Percentiles rank a stretch among this genome's conserved stretches.
Conservation (phyloP, 2,888 invertebrate species). For the Dinocampus coccinellae region DNA sequence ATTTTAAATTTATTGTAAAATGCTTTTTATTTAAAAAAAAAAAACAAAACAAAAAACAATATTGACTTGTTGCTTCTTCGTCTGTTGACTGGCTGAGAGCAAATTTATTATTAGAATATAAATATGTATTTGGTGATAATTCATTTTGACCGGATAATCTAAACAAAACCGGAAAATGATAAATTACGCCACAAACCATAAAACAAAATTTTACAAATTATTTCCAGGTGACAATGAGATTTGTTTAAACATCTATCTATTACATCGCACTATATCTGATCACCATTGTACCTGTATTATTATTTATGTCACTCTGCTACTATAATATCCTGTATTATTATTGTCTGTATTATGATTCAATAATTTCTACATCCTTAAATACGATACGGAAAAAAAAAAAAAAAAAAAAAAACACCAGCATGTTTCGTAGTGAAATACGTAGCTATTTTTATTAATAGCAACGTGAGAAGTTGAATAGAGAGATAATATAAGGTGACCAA, state of each 20-base stretch:
- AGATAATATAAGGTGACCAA: conserved; percentile 16
- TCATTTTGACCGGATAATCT: conserved; percentile 6
- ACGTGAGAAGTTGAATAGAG: conserved; percentile 40
- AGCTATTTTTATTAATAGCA: conserved; percentile 45
- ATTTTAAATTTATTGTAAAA: not conserved
- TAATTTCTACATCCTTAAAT: conserved; percentile 18
- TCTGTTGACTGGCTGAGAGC: conserved; percentile 1
- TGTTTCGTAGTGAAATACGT: conserved; percentile 40
- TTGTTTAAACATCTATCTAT: conserved; percentile 17
- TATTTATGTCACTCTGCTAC: conserved; percentile 24
- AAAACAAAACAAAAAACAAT: conserved; percentile 25
- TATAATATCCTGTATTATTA: conserved; percentile 14
- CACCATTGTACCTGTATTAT: conserved; percentile 21
- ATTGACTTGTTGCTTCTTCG: conserved; percentile 27
- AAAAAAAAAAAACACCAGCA: conserved; percentile 11
- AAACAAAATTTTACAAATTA: conserved; percentile 36
- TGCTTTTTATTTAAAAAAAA: not conserved
- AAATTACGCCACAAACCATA: conserved; percentile 26
- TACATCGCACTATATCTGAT: conserved; percentile 11
- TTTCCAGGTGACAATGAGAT: conserved; percentile 33
- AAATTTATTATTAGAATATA: not conserved
- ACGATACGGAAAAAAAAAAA: no score
- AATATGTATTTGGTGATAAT: conserved; percentile 8
- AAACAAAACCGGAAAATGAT: conserved; percentile 12
- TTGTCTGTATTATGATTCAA: not conserved